phyloP scores from a whole-genome alignment of 2,888 invertebrate species.

The Dendrolimus houi region DNA sequence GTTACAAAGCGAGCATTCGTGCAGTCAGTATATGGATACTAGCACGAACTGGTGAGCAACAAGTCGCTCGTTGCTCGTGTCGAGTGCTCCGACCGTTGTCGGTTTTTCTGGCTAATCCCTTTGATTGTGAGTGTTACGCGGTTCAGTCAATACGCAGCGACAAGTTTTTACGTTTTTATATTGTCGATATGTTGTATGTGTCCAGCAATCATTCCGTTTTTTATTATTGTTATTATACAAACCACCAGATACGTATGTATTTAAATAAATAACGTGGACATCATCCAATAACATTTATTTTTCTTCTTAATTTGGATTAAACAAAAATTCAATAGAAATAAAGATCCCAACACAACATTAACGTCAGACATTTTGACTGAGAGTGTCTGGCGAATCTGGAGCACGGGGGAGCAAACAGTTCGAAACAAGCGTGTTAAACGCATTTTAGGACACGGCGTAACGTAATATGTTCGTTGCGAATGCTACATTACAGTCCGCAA shows the following conservation, averaged over 20 bases:
- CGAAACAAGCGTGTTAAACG: constrained; percentile 7
- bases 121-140: neutral
- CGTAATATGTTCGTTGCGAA: constrained; percentile 6
- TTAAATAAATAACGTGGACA: neutral
- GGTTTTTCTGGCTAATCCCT: neutral
- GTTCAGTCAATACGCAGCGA: neutral
- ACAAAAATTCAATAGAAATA: constrained; percentile 16
- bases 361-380: constrained; percentile 10
- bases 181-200: neutral
- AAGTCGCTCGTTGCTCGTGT: no score
- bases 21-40: no score
- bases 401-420: constrained; percentile 5
- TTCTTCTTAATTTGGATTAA: constrained; percentile 10
- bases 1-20: no score
- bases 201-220: neutral
- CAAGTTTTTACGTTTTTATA: neutral
- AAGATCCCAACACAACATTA: constrained; percentile 9
- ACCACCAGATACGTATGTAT: neutral
- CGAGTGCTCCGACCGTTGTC: no score
- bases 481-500: constrained; percentile 3
- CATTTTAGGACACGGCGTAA: constrained; percentile 10
- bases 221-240: neutral
- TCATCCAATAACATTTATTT: neutral
- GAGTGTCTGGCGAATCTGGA: constrained; percentile 5
- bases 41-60: no score